Evolutionary conservation across 2,888 invertebrate genomes (phyloP).

Genomic region (Chrysolina oricalcia): DNA sequence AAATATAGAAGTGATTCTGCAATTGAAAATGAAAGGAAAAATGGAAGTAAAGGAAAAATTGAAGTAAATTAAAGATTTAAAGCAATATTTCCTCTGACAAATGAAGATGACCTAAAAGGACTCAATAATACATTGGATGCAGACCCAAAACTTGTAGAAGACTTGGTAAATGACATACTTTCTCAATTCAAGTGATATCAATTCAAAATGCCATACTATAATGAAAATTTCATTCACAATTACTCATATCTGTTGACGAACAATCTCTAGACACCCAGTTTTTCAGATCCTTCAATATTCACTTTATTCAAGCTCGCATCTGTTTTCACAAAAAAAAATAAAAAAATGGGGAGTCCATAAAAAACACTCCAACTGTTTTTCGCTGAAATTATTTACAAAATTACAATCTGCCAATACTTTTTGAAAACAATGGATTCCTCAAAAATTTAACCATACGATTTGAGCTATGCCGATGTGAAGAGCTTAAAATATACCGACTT

Average conservation of each 20-base stretch:
- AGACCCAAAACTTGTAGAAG: slow-evolving; percentile 26
- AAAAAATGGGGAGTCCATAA: too few species aligned
- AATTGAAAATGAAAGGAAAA: slow-evolving; percentile 17
- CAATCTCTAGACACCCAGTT: too few species aligned
- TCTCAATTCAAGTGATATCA: neutral
- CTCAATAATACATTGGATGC: slow-evolving; percentile 1
- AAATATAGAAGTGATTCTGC: slow-evolving; percentile 19
- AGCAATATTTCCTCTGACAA: slow-evolving; percentile 26
- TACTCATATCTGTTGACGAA: neutral
- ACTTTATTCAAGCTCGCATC: too few species aligned
- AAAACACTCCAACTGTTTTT: too few species aligned
- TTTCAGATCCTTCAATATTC: too few species aligned
- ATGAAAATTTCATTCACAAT: neutral
- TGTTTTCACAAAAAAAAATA: too few species aligned
- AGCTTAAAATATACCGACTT: too few species aligned
- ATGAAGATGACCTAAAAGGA: slow-evolving; percentile 17
- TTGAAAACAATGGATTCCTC: too few species aligned
- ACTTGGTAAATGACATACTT: slow-evolving; percentile 2
- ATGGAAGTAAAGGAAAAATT: slow-evolving; percentile 6
- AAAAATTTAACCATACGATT: too few species aligned
- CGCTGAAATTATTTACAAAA: too few species aligned
- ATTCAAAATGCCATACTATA: neutral
- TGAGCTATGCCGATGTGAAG: too few species aligned
- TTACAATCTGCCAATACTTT: too few species aligned
- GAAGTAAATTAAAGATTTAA: slow-evolving; percentile 14